phyloP scores from a whole-genome alignment of 2,113 vertebrate species.

The Centropristis striata region DNA sequence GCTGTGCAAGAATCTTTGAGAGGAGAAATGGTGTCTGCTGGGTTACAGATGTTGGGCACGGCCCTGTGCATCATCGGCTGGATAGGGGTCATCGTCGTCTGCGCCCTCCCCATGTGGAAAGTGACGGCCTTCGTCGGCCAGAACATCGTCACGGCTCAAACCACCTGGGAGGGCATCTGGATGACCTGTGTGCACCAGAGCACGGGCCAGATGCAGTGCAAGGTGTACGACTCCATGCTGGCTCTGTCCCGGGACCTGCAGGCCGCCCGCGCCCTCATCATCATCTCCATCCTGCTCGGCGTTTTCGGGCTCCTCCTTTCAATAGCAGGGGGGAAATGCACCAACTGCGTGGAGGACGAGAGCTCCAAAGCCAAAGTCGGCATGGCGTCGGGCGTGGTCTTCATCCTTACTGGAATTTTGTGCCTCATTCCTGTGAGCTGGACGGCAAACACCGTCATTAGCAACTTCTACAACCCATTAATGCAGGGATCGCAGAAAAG shows the following conservation, averaged over 20 bases:
- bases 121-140: constrained; percentile 90
- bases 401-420: constrained; percentile 87
- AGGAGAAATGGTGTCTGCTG: constrained; percentile 89
- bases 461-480: constrained; percentile 91
- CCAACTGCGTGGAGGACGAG: constrained; percentile 94
- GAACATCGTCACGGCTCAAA: constrained; percentile 92
- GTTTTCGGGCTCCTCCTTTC: constrained; percentile 87
- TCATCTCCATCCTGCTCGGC: constrained; percentile 89
- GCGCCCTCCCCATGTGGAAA: constrained; percentile 92
- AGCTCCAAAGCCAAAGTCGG: constrained; percentile 87
- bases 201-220: constrained; percentile 97
- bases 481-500: constrained; percentile 81
- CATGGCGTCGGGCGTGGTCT: constrained; percentile 85
- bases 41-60: constrained; percentile 91
- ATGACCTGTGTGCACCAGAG: constrained; percentile 96
- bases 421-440: constrained; percentile 91
- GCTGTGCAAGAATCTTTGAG: constrained; percentile 17
- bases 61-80: constrained; percentile 91
- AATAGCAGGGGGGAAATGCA: constrained; percentile 91
- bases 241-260: constrained; percentile 89
- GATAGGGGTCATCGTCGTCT: constrained; percentile 89
- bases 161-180: constrained; percentile 95
- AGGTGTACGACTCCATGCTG: constrained; percentile 93
- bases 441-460: constrained; percentile 89
- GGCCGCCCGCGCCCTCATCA: constrained; percentile 89